Evolutionary conservation across 2,888 invertebrate genomes (phyloP), one percentile per base, ranked within the genome.

Genomic region (Pantelozetes paolii): DNA sequence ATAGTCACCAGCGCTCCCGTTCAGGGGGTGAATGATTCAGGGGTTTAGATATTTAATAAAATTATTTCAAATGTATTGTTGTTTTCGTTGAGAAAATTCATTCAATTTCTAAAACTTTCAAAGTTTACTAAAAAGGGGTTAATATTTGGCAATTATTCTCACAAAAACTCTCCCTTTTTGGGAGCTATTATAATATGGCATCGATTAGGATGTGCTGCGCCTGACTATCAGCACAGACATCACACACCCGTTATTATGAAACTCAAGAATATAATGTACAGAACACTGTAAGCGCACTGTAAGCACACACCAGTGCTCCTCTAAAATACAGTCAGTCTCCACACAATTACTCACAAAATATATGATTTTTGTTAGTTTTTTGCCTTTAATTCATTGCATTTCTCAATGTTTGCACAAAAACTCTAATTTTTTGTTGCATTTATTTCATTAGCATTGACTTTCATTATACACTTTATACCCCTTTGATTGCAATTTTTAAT

Each of bases 121-220:
- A n/a, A n/a, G n/a, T n/a, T n/a, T n/a, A n/a, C n/a, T n/a, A n/a
- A n/a, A n/a, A n/a, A n/a, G n/a, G n/a, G n/a, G n/a, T n/a, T n/a
- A n/a, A n/a, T n/a, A n/a, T n/a, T n/a, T n/a, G n/a, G n/a, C n/a
- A n/a, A n/a, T n/a, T n/a, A n/a, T n/a, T n/a, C n/a, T n/a, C n/a
- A n/a, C n/a, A n/a, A n/a, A n/a, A n/a, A n/a, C n/a, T n/a, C n/a
- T n/a, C n/a, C n/a, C n/a, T n/a, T n/a, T n/a, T n/a, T n/a, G n/a
- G n/a, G n/a, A n/a, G n/a, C n/a, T n/a, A n/a, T n/a, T n/a, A n/a
- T n/a, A n/a, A n/a, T 59, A 59, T 59, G 59, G 59, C 59, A 59
- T 59, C 28, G 59, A 59, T 59, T 26, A 18, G 32, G 59, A 59
- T 59, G 59, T 59, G 59, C 59, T 59, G 59, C 59, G 59, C 59